A percentile compares a stretch with the other conserved stretches of the same genome.
Evolutionary conservation across 2,888 invertebrate genomes (phyloP).

Genomic region (Agrochola litura): DNA sequence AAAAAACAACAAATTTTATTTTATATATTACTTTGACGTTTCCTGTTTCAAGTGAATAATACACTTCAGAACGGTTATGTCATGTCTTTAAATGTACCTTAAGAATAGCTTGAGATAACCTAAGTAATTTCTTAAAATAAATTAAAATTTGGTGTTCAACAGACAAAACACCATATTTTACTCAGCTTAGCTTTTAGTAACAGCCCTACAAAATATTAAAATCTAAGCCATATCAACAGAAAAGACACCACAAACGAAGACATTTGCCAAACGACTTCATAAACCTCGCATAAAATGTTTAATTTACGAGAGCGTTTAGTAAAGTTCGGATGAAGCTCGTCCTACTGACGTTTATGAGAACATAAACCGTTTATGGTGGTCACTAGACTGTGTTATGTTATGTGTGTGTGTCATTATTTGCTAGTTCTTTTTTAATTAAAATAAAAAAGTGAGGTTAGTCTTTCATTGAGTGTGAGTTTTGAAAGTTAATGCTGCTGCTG

Average conservation of each 20-base stretch:
- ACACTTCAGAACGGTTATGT: too few relatives aligned
- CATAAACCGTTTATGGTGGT: constrained; percentile 66
- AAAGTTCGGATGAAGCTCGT: constrained; percentile 57
- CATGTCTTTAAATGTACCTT: too few relatives aligned
- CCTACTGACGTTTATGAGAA: constrained; percentile 61
- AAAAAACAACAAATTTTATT: too few relatives aligned
- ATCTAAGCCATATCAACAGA: constrained; percentile 34
- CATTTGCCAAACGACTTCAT: constrained; percentile 64
- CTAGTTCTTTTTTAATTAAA: constrained; percentile 34
- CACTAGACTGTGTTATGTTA: constrained; percentile 51
- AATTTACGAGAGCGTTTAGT: constrained; percentile 66
- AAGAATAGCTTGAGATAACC: too few relatives aligned
- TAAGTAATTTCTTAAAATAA: too few relatives aligned
- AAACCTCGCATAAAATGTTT: constrained; percentile 62
- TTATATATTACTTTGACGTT: background rate
- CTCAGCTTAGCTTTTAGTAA: background rate
- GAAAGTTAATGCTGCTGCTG: background rate
- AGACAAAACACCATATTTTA: background rate
- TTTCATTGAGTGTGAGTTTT: background rate
- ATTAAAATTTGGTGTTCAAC: too few relatives aligned
- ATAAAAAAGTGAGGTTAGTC: background rate
- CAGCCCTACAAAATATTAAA: constrained; percentile 29
- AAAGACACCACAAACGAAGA: constrained; percentile 56
- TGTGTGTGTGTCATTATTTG: constrained; percentile 35
- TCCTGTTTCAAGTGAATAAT: background rate